These are phyloP conservation scores for Trichosurus vulpecula DNA, from an alignment of 2,797 vertebrate species.

Conservation along the genomic window DNA sequence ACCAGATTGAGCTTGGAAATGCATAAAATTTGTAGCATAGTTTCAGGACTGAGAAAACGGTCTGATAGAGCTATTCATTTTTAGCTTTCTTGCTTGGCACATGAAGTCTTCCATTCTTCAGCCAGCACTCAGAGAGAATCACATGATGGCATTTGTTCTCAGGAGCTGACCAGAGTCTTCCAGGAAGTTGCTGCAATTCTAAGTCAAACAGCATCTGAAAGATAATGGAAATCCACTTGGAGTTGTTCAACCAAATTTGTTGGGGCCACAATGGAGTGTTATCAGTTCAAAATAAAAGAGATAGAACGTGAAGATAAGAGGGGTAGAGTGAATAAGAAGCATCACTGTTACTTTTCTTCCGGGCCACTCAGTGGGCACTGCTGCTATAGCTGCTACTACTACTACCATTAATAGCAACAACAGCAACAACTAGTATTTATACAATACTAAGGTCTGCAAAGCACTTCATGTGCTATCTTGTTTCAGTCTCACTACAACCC, in stretches of 20 bases:
- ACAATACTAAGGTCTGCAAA: background rate
- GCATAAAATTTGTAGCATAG: conserved; percentile 44
- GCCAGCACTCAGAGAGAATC: background rate
- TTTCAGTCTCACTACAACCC: background rate
- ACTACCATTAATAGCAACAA: no score
- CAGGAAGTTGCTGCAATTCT: background rate
- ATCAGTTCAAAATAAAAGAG: background rate
- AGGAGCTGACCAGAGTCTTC: background rate
- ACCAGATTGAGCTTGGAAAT: conserved; percentile 53
- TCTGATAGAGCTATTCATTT: conserved; percentile 31
- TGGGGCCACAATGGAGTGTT: background rate
- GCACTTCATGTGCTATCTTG: background rate
- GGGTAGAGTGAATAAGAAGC: background rate
- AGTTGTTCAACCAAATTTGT: conserved; percentile 17
- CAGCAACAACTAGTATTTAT: background rate
- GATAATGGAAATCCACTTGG: background rate
- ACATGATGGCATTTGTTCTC: background rate
- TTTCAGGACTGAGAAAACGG: conserved; percentile 53
- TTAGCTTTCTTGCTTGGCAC: background rate
- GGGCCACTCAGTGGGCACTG: background rate
- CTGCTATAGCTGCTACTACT: no score
- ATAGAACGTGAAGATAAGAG: background rate
- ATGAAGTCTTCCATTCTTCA: conserved; percentile 24
- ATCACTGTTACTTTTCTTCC: background rate
- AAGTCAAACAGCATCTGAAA: conserved; percentile 5